Evolutionary conservation across 2,797 vertebrate genomes (phyloP), one percentile per base, ranked within the genome.

Genomic region (Enteromius treurensis): DNA sequence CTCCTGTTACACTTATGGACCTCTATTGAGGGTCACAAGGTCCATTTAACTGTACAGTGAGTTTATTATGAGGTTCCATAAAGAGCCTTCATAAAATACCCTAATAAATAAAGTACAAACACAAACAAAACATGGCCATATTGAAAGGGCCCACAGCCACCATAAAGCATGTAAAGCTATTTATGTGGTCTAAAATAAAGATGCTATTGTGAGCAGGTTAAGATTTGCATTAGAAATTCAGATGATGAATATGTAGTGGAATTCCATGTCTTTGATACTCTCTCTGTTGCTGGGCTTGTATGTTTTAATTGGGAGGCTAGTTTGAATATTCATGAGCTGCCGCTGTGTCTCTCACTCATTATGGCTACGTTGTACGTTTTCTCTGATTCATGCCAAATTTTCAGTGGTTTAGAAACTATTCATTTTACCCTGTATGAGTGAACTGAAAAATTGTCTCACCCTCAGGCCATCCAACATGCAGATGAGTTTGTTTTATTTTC

Each of bases 1-100:
- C n/a, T 60, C 14, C 55, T 13, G 1, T 60, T 69, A 42, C 10
- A 42, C 5, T 55, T n/a, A 45, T 2, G 4, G 76, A 88, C 40
- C 83, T 85, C 68, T 85, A 51, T 88, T 91, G 86, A 91, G 86
- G 82, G 91, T 84, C 29, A 62, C 82, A 40, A 32, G 42, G 62
- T 69, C 70, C 34, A 45, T 69, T 58, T 77, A 69, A 77, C 42
- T 40, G 23, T 42, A 13, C 32, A 21, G 0, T 81, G 65, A 65
- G 45, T 81, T 79, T 60, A 74, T 85, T 71, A 77, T 64, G 40
- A 70, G 45, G 84, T 47, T 34, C 29, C 32, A 62, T 81, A 73
- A 78, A 78, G 19, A 13, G 29, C 19, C 77, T 73, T 58, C 34
- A 65, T 82, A 67, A 70, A 78, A 45, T 34, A 6, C 26, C 29